Evolutionary conservation across 2,797 vertebrate species (phyloP).

Genomic region (Petrocephalus sullivani): DNA sequence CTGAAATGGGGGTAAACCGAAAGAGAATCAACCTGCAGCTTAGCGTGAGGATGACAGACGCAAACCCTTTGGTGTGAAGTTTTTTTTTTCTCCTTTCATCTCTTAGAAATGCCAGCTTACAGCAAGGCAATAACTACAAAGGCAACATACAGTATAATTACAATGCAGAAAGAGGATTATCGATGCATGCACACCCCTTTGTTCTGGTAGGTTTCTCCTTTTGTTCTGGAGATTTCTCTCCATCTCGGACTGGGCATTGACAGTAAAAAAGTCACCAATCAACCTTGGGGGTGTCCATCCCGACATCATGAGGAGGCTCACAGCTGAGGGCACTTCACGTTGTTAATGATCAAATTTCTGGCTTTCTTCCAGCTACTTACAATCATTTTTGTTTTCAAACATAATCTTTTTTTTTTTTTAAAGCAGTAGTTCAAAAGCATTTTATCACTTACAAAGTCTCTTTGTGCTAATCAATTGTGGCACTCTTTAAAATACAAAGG

Average conservation of each 20-base stretch:
- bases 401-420: background rate
- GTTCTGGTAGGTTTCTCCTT: conserved; percentile 39
- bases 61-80: background rate
- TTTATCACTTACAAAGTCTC: background rate
- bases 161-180: conserved; percentile 42
- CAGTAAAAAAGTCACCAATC: conserved; percentile 45
- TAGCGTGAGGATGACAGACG: background rate
- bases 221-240: conserved; percentile 42
- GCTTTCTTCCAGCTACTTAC: background rate
- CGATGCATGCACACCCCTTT: conserved; percentile 44
- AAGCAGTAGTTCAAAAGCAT: background rate
- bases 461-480: background rate
- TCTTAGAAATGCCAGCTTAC: background rate
- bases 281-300: conserved; percentile 26
- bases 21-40: background rate
- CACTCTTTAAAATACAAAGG: background rate
- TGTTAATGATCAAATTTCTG: background rate
- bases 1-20: background rate
- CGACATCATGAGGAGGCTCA: background rate
- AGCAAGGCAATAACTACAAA: conserved; percentile 6
- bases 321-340: background rate
- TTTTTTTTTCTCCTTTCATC: background rate
- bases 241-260: conserved; percentile 47
- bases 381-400: background rate
- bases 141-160: conserved; percentile 28